Evolutionary conservation across 2,113 vertebrate genomes (phyloP).

Genomic region (Triplophysa dalaica): DNA sequence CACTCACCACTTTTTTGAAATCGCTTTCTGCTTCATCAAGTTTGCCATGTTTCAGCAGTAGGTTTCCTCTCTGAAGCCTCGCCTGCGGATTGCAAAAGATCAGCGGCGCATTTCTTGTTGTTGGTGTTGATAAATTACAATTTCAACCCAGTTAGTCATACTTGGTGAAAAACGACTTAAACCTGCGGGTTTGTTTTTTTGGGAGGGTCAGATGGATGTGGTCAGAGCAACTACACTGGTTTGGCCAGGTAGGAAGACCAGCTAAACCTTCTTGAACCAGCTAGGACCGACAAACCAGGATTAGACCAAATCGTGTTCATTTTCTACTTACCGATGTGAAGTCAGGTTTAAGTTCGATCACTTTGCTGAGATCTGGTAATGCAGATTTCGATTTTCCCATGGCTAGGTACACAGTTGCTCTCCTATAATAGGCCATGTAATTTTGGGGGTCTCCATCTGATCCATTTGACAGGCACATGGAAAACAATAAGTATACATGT

Average conservation of each 20-base stretch:
- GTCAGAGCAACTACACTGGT: too few species aligned
- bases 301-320: too few species aligned
- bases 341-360: slow-evolving; percentile 96
- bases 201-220: too few species aligned
- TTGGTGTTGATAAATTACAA: not conserved
- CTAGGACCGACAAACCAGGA: too few species aligned
- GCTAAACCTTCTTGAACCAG: too few species aligned
- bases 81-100: slow-evolving; percentile 74
- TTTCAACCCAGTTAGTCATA: not conserved
- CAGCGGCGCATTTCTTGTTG: not conserved
- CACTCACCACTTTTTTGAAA: slow-evolving; percentile 93
- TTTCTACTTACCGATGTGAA: slow-evolving; percentile 87
- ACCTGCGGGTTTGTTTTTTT: too few species aligned
- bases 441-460: slow-evolving; percentile 94
- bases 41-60: slow-evolving; percentile 92
- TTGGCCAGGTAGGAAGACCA: too few species aligned
- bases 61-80: slow-evolving; percentile 90
- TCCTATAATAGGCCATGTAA: slow-evolving; percentile 95
- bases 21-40: slow-evolving; percentile 94
- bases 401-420: slow-evolving; percentile 95
- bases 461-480: not conserved
- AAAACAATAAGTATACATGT: not conserved
- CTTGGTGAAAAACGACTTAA: too few species aligned
- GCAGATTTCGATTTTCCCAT: slow-evolving; percentile 98
- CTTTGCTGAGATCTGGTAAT: slow-evolving; percentile 91